Base-by-base conservation (phyloP, 1,140 invertebrate species). In the Odontomachus brunneus region DNA sequence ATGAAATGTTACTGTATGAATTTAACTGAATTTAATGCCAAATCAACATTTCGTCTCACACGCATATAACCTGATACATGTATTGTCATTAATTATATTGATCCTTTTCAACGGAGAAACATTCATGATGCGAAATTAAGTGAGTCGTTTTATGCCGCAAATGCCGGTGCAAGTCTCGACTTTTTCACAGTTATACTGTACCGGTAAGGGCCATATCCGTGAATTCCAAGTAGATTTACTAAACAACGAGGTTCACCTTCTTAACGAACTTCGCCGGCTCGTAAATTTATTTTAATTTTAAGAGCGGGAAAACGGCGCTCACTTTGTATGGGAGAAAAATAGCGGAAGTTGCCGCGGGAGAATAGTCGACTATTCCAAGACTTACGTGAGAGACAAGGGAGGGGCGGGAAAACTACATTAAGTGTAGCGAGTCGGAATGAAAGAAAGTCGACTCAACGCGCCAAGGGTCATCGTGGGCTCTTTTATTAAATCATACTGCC, bases 261-360 rank as follows among this genome's bases (percentile, higher is more conserved):
- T 72, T 44, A 53, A 69, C 24, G 53, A 88, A 89, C 80, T 83
- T 73, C 59, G 69, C 57, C 60, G 19, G 51, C 65, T 86, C 88
- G 87, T 87, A 84, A 85, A 87, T 89, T 85, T 84, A 87, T 89
- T 89, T 87, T 87, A 89, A 87, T 89, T 89, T 84, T 87, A 69
- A 80, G 66, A 33, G 33, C 53, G 48, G 44, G 12, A 83, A 76
- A 59, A 60, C 22, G 11, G n/a, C 48, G 78, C 53, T n/a, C 51
- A 66, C 72, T 66, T 72, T 63, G 22, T 59, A 29, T 44, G 53
- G 62, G 57, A 73, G 65, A 63, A 80, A 86, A 87, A 86, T 83
- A 60, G 49, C 62, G 24, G 29, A 82, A 53, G 51, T 51, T 67
- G 29, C 51, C 33, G n/a, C n/a, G 12, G 12, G 22, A 57, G 51